Conservation (phyloP, 2,797 vertebrate genomes). For the Odontamblyopus lacepedii region DNA sequence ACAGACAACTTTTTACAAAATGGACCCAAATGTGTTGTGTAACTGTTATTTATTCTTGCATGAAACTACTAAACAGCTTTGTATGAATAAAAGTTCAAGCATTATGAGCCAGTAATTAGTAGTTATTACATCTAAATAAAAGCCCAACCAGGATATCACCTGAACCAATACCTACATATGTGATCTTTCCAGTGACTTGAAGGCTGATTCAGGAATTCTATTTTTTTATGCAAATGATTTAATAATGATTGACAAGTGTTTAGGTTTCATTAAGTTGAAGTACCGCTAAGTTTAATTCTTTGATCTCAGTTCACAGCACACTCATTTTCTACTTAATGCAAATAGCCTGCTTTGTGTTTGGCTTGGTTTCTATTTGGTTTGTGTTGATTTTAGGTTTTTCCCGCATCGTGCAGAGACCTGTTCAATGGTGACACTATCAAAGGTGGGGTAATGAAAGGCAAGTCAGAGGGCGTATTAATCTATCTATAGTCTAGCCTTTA, state of each 20-base stretch:
- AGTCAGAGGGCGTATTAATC: not conserved
- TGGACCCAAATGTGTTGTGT: too few species aligned
- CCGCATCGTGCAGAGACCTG: constrained; percentile 62
- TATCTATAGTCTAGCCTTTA: constrained; percentile 10
- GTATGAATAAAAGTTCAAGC: too few species aligned
- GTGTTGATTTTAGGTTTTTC: constrained; percentile 22
- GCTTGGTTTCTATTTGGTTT: not conserved
- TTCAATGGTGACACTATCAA: constrained; percentile 35
- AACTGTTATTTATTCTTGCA: too few species aligned
- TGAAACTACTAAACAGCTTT: too few species aligned
- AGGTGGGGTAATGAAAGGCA: constrained; percentile 41
- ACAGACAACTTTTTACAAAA: too few species aligned
- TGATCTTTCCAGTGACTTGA: not conserved
- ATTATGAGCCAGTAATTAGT: too few species aligned
- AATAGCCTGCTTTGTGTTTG: not conserved
- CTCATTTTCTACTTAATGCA: not conserved
- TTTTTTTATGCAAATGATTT: not conserved
- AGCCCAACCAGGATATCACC: too few species aligned
- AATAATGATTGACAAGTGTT: not conserved
- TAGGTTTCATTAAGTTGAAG: too few species aligned
- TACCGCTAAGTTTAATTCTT: too few species aligned
- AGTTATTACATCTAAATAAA: too few species aligned
- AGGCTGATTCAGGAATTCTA: not conserved
- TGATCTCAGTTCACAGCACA: not conserved
- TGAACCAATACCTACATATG: too few species aligned